Evolutionary conservation across 1,140 invertebrate species (phyloP), one percentile per base, ranked within the genome.

Genomic region (Drosophila elegans): DNA sequence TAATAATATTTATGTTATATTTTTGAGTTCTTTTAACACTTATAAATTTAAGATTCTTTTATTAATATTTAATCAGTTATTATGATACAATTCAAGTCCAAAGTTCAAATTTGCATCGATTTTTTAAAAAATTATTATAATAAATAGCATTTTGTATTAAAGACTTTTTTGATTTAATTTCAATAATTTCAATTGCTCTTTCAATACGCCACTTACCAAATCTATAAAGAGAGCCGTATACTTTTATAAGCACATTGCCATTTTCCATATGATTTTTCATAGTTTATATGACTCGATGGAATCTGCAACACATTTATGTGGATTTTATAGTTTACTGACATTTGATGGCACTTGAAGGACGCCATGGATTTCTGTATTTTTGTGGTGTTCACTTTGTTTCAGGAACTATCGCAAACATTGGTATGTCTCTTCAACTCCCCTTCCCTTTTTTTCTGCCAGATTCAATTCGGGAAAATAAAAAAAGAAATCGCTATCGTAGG

Each of bases 291-390:
- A 61, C 39, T 39, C 49, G 41, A 48, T 44, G 29, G 44, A 46
- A 59, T 56, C 44, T 69, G 41, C 36, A 21, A 41, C 59, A 73
- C 48, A 53, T 60, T 56, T 75, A 71, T 79, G 59, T 51, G 68
- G 29, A 79, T 71, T 86, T 86, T 82, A 82, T 88, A 79, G 79
- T 78, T 74, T 69, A 62, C 66, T 79, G 83, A 82, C 71, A 86
- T 88, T 76, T 86, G 78, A 76, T 86, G 79, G 42, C 66, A 72
- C 62, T 86, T 82, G 79, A 88, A 79, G 72, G 64, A 59, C 72
- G 59, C 44, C 32, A 44, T 38, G 38, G 27, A 39, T 49, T 42
- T 11, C 16, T 53, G 34, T 13, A 60, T 68, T 45, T 25, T 32
- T 55, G 42, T 45, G 68, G 42, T 44, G n/a, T 63, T 61, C 11